These are phyloP conservation scores for Eolophus roseicapilla DNA, from an alignment of 2,113 vertebrate species.

Conservation along the genomic window DNA sequence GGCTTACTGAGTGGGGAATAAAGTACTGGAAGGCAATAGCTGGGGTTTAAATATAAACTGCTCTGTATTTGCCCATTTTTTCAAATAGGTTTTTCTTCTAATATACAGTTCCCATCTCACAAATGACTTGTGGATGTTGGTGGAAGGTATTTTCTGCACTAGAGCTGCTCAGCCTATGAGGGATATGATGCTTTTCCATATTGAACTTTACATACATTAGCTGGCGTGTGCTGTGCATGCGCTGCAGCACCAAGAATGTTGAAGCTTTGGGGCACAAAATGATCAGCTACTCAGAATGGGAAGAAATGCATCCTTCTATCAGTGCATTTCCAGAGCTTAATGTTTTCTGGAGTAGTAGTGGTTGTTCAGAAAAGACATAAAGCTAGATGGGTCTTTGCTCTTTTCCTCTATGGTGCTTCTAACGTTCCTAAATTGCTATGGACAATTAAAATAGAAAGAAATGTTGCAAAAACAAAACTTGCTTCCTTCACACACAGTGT, in stretches of 20 bases:
- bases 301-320: neutral
- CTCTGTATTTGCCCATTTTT: neutral
- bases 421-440: neutral
- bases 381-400: neutral
- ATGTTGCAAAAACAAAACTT: neutral
- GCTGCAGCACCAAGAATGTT: neutral
- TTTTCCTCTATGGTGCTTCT: neutral
- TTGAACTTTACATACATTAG: neutral
- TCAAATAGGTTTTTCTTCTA: neutral
- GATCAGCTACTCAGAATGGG: neutral
- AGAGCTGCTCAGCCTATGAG: neutral
- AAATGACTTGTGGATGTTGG: neutral
- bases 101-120: neutral
- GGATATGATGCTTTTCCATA: neutral
- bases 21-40: neutral
- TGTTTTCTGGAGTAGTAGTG: neutral
- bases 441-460: neutral
- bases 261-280: neutral
- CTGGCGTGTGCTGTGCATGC: neutral
- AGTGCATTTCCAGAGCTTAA: neutral
- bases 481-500: neutral
- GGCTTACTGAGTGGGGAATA: neutral
- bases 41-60: neutral
- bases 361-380: neutral
- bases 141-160: neutral